Conservation (phyloP, 2,113 vertebrate genomes). For the Misgurnus anguillicaudatus region DNA sequence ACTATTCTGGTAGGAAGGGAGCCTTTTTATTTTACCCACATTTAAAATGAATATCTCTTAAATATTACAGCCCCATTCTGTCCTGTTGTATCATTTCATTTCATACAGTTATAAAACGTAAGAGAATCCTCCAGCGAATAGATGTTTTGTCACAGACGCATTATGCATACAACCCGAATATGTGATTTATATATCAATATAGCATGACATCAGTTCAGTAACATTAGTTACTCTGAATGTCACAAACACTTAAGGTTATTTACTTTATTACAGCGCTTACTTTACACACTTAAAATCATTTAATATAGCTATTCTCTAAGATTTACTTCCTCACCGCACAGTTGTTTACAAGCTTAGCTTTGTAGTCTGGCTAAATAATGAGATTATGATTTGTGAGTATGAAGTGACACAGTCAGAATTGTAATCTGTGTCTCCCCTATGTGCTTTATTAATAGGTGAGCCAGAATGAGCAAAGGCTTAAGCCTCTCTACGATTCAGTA, state of each 20-base stretch:
- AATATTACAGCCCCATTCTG: slow-evolving; percentile 13
- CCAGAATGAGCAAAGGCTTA: slow-evolving; percentile 33
- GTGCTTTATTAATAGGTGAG: slow-evolving; percentile 35
- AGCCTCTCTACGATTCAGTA: slow-evolving; percentile 29
- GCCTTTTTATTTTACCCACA: background rate
- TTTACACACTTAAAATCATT: background rate
- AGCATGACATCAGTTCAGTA: no score
- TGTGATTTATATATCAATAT: no score
- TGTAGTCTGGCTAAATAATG: slow-evolving; percentile 27
- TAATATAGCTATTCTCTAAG: background rate
- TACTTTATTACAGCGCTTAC: background rate
- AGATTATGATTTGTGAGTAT: slow-evolving; percentile 12
- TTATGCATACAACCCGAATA: no score
- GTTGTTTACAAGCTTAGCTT: background rate
- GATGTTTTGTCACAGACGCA: background rate
- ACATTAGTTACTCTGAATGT: no score
- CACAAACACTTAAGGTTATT: background rate
- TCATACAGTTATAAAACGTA: background rate
- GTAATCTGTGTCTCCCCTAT: slow-evolving; percentile 24
- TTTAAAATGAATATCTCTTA: background rate
- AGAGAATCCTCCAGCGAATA: background rate
- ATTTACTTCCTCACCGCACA: slow-evolving; percentile 15
- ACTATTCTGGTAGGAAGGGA: no score
- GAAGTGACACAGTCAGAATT: slow-evolving; percentile 22
- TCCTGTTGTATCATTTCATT: background rate